Percentiles rank a stretch among this genome's conserved stretches.
phyloP scores from a whole-genome alignment of 2,113 vertebrate species.

The Lipophrys pholis region DNA sequence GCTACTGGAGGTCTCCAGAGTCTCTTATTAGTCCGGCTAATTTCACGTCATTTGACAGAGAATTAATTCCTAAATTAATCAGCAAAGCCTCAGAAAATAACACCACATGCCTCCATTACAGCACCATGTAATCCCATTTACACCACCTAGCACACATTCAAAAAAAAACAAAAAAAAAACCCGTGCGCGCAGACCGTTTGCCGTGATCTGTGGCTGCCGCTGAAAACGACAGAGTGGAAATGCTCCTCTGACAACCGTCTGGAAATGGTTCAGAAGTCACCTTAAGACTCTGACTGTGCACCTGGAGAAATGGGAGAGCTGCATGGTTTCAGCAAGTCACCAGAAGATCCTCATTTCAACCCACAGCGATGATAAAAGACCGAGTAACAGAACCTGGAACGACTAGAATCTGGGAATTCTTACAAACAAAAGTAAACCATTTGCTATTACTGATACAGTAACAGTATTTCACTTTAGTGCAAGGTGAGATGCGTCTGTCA shows the following conservation, averaged over 20 bases:
- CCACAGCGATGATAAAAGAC: no score
- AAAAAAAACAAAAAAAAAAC: neutral
- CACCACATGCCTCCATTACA: slow-evolving; percentile 46
- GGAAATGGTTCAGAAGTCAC: slow-evolving; percentile 8
- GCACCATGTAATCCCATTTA: slow-evolving; percentile 68
- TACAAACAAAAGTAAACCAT: neutral
- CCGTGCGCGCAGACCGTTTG: slow-evolving; percentile 20
- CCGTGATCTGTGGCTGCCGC: slow-evolving; percentile 11
- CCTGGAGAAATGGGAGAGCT: neutral
- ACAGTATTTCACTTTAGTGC: slow-evolving; percentile 19
- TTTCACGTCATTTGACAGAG: slow-evolving; percentile 74
- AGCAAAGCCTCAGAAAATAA: slow-evolving; percentile 57
- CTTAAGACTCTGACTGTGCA: neutral
- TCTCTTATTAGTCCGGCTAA: slow-evolving; percentile 68
- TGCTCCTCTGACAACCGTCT: neutral
- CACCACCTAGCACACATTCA: slow-evolving; percentile 55
- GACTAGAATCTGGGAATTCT: no score
- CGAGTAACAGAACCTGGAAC: no score
- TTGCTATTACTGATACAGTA: slow-evolving; percentile 55
- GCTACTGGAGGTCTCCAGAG: slow-evolving; percentile 57
- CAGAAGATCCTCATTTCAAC: no score
- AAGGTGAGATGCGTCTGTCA: neutral
- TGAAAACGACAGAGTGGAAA: slow-evolving; percentile 6
- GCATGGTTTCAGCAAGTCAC: neutral
- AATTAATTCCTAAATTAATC: slow-evolving; percentile 68